Conservation (phyloP, 2,888 invertebrate species). For the Stegophylla sp. region DNA sequence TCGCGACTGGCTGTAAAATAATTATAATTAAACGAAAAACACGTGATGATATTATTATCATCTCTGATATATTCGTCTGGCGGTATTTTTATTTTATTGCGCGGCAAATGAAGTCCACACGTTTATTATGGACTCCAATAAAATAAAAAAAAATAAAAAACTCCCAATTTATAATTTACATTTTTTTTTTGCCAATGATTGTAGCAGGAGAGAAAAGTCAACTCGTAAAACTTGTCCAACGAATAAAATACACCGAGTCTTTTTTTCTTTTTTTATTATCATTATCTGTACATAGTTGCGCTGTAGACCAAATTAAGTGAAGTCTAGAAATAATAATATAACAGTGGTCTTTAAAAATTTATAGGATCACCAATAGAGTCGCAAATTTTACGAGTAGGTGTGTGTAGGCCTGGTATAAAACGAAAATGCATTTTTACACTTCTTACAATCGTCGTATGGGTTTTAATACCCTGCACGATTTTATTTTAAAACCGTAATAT, state of each 20-base stretch:
- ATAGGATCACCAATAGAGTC: neutral
- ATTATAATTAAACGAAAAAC: conserved; percentile 47
- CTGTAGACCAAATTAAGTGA: neutral
- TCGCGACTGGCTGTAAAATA: conserved; percentile 38
- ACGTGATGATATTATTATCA: conserved; percentile 8
- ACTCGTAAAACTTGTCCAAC: conserved; percentile 35
- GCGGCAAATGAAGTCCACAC: neutral
- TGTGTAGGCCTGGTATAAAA: neutral
- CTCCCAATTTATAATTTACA: conserved; percentile 32
- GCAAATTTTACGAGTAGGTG: conserved; percentile 13
- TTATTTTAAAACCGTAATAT: neutral
- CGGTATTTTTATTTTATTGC: conserved; percentile 36
- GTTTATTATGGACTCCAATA: conserved; percentile 45
- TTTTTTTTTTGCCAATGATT: conserved; percentile 4
- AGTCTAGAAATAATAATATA: conserved; percentile 11
- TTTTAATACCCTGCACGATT: conserved; percentile 15
- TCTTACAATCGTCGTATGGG: conserved; percentile 21
- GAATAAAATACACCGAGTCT: conserved; percentile 33
- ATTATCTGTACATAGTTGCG: neutral
- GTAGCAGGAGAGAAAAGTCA: conserved; percentile 15
- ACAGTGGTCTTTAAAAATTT: neutral
- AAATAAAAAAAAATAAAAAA: conserved; percentile 16
- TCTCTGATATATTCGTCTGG: conserved; percentile 8
- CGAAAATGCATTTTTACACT: neutral
- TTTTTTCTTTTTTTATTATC: conserved; percentile 22